Percentiles rank a stretch among this genome's conserved stretches.
phyloP scores from a whole-genome alignment of 2,113 vertebrate species.

The Balaeniceps rex region DNA sequence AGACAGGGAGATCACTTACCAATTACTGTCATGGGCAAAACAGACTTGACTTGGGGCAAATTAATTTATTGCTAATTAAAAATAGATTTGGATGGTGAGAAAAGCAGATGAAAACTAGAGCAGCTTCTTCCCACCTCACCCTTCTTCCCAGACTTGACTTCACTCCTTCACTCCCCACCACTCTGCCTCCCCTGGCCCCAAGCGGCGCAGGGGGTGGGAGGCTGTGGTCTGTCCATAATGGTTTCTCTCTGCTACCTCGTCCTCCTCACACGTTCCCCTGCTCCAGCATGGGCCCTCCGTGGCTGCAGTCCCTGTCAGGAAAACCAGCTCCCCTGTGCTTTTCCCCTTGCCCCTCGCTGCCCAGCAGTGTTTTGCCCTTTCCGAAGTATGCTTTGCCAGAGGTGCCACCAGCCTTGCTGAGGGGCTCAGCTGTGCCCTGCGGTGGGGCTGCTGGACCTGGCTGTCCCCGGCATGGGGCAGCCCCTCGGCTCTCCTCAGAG shows the following conservation, averaged over 20 bases:
- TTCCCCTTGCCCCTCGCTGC: too few species aligned
- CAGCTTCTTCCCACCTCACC: accelerated
- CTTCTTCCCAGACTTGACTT: neutral
- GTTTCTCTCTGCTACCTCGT: too few species aligned
- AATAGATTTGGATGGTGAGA: neutral
- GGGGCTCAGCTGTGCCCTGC: neutral
- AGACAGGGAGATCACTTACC: neutral
- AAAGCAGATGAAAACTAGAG: neutral
- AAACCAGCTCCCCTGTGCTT: neutral
- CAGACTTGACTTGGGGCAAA: neutral
- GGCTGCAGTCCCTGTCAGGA: neutral
- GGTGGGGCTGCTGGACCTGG: neutral
- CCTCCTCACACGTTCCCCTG: neutral
- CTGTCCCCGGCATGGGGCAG: accelerated
- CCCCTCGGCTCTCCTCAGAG: neutral
- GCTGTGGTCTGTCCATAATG: accelerated
- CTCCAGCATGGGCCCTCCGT: too few species aligned
- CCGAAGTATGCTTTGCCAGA: accelerated
- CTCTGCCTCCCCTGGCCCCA: accelerated
- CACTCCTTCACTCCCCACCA: neutral
- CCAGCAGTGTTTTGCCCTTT: accelerated
- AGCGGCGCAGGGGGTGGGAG: accelerated
- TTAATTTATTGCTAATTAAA: neutral
- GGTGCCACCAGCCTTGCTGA: neutral
- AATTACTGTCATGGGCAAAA: neutral